These are phyloP conservation scores for Martes martes DNA, from an alignment of 2,113 vertebrate genomes.

Conservation along the genomic window DNA sequence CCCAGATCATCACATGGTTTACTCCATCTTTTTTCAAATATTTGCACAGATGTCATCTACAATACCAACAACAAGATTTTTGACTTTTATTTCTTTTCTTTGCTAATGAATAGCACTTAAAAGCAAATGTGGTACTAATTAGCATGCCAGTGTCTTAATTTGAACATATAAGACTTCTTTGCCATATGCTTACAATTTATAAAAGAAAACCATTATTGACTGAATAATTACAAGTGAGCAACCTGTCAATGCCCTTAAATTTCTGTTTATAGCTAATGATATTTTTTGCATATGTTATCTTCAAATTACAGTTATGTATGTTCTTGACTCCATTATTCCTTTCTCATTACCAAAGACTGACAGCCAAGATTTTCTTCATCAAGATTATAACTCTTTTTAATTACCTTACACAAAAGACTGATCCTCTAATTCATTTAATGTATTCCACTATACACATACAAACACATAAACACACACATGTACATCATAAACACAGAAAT, in stretches of 20 bases:
- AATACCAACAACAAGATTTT: background rate
- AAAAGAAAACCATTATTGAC: slow-evolving; percentile 31
- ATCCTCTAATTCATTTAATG: background rate
- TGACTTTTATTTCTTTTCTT: background rate
- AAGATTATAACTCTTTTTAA: background rate
- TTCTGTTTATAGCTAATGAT: slow-evolving; percentile 26
- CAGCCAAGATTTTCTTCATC: background rate
- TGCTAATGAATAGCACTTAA: slow-evolving; percentile 28
- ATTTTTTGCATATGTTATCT: background rate
- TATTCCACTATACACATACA: background rate
- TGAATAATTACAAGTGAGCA: slow-evolving; percentile 9
- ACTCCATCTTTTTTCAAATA: background rate
- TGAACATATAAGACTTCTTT: background rate
- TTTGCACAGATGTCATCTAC: background rate
- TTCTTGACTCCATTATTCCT: background rate
- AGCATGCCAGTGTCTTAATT: slow-evolving; percentile 6
- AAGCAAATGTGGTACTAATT: background rate
- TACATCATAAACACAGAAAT: background rate
- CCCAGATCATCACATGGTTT: background rate
- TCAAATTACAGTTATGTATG: background rate
- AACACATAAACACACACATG: background rate
- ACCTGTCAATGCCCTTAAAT: background rate
- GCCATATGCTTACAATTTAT: background rate
- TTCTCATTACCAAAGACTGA: background rate
- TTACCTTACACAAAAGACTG: background rate